Evolutionary conservation across 2,888 invertebrate genomes (phyloP), one percentile per base, ranked within the genome.

Genomic region (Tillus elongatus): DNA sequence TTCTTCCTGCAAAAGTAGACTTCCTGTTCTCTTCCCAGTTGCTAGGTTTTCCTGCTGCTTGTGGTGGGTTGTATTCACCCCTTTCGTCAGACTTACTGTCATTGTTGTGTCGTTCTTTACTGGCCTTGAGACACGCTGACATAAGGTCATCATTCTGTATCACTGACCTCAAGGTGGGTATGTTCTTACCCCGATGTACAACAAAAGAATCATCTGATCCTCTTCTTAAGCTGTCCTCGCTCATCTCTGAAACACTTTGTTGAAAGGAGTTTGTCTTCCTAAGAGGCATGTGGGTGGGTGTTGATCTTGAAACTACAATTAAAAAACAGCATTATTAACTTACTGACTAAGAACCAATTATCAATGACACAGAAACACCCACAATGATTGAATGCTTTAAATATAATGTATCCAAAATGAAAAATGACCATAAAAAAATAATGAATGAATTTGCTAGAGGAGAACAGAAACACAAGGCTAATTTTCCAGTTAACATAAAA

Each of bases 11-110:
- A 68, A 80, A 89, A 39, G 76, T 77, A 32, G 74, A 74, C 59
- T 77, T 74, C 51, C 78, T 71, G 45, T 73, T 71, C 43, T 83
- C 84, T 63, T 82, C 82, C 82, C 85, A 86, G 67, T 84, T 82
- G 54, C 88, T 87, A 35, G 90, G 90, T 53, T 82, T 79, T 24
- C 89, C 90, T 41, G 90, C 89, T 44, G 88, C 77, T 41, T 74
- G 71, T 49, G 67, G 67, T 45, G 12, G 36, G 24, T 32, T 34
- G 11, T 50, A 41, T 38, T 66, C 63, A 4, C 77, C 79, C 60
- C 77, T 69, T 60, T 82, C 82, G 49, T 82, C 79, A 29, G 77
- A 75, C 57, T 79, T 79, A 36, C 72, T 71, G 53, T 79, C 77
- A 53, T 68, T 69, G 60, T 74, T 75, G 42, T 67, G 68, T 50